Conservation (phyloP, 2,113 vertebrate genomes). For the Sander lucioperca region DNA sequence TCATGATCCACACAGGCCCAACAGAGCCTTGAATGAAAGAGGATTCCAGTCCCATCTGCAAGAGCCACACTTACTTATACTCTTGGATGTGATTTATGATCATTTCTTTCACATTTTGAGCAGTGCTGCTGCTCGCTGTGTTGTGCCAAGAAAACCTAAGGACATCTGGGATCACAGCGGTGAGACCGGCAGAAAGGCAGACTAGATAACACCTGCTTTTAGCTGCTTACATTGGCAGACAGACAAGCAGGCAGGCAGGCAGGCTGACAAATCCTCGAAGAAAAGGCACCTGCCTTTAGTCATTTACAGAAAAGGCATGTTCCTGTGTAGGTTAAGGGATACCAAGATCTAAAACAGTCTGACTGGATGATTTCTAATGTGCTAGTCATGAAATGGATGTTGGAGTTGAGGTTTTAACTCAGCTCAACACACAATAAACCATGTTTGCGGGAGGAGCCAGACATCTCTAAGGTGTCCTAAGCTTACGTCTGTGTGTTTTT, state of each 20-base stretch:
- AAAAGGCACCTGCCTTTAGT: slow-evolving; percentile 57
- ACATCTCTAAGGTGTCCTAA: slow-evolving; percentile 15
- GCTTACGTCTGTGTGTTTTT: slow-evolving; percentile 45
- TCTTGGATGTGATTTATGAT: slow-evolving; percentile 75
- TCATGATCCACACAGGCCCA: slow-evolving; percentile 58
- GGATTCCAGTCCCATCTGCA: slow-evolving; percentile 67
- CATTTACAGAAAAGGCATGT: slow-evolving; percentile 26
- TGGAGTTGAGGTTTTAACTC: slow-evolving; percentile 3
- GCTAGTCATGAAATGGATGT: background rate
- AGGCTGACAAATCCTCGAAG: slow-evolving; percentile 50
- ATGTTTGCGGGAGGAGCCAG: background rate
- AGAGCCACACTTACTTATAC: slow-evolving; percentile 59
- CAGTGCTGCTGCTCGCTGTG: slow-evolving; percentile 27
- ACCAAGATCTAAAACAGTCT: slow-evolving; percentile 19
- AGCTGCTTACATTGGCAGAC: slow-evolving; percentile 67
- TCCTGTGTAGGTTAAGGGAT: slow-evolving; percentile 10
- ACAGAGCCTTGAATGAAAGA: slow-evolving; percentile 66
- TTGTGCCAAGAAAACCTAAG: slow-evolving; percentile 68
- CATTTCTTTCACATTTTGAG: slow-evolving; percentile 68
- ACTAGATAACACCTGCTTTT: slow-evolving; percentile 75
- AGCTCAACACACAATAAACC: slow-evolving; percentile 25
- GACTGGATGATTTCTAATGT: slow-evolving; percentile 29
- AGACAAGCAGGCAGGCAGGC: slow-evolving; percentile 37
- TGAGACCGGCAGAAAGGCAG: slow-evolving; percentile 51
- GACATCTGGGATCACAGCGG: slow-evolving; percentile 64